Base-by-base conservation (phyloP, 2,888 invertebrate species). In the Smittia aterrima region DNA sequence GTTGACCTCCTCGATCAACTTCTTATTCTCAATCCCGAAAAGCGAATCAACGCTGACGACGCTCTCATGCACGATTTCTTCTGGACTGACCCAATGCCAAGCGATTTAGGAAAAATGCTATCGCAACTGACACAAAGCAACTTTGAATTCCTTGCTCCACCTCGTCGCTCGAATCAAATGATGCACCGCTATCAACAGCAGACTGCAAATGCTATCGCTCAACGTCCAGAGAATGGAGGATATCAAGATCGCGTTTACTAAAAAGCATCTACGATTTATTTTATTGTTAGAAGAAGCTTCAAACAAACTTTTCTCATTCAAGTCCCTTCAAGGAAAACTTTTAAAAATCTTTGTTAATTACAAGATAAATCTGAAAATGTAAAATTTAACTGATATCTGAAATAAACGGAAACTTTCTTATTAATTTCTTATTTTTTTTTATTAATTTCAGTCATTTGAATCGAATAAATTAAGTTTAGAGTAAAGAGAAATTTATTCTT, bases 21-120 rank as follows among this genome's bases (percentile, higher is more conserved):
- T 20, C 83, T 99, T 62, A 92, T 93, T 7, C 83, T 99, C 67
- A 97, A 99, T 83, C 99, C 99, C 0, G 88, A 90, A 0, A 95
- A 95, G 81, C 85, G 85, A 64, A 87, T 87, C 74, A 95, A 97
- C 80, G 91, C 96, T 0, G 97, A 98, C 81, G 91, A 92, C 0
- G 96, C 98, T 0, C 82, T 99, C 1, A 96, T 97, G 84, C 98
- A 99, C 80, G 96, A 97, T 81, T 99, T 98, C 85, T 99, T 99
- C 85, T 99, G 96, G 96, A 93, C 92, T 3, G 96, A 97, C 81
- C 98, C 99, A 0, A 92, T 96, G 92, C 97, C 98, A 0, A 91
- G 92, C 79, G 95, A 95, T 80, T 85, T 95, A 40, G 92, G 89
- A 72, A 92, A 92, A 84, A 96, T 96, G 96, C 83, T 98, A 77